Evolutionary conservation across 2,113 vertebrate genomes (phyloP).

Genomic region (Harpagus bidentatus): DNA sequence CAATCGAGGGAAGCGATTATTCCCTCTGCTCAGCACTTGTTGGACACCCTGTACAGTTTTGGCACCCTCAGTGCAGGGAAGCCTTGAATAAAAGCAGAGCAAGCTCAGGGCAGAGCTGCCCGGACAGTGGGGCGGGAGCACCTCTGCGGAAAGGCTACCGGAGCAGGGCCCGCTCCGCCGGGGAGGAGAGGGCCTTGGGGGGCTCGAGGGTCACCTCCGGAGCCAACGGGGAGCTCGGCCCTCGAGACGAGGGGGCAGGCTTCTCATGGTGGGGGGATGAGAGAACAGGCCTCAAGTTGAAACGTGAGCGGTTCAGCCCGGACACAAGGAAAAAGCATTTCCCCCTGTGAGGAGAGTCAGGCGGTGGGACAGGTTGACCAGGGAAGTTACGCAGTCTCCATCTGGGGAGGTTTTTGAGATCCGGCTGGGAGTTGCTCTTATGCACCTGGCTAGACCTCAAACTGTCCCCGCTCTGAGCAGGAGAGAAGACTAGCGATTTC

Average conservation of each 20-base stretch:
- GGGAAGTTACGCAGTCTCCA: not conserved
- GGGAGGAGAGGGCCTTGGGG: not conserved
- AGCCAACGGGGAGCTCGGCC: not conserved
- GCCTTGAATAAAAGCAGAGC: not conserved
- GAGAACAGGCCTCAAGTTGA: not conserved
- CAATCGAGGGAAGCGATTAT: accelerated
- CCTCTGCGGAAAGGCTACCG: not conserved
- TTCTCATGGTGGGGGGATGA: not conserved
- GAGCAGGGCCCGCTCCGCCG: not conserved
- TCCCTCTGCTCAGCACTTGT: not conserved
- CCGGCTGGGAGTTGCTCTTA: not conserved
- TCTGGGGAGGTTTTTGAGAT: not conserved
- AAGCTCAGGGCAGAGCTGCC: not conserved
- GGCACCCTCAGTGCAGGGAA: not conserved
- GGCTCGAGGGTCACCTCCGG: not conserved
- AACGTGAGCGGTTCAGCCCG: not conserved
- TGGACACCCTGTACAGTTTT: not conserved
- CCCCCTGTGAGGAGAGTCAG: not conserved
- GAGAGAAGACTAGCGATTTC: not conserved
- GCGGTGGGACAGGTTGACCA: not conserved
- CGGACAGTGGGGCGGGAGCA: not conserved
- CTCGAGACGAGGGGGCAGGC: not conserved
- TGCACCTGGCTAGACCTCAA: not conserved
- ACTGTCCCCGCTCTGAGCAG: not conserved
- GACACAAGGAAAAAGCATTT: not conserved